Evolutionary conservation across 1,140 invertebrate species (phyloP).

Genomic region (Belonocnema kinseyi): DNA sequence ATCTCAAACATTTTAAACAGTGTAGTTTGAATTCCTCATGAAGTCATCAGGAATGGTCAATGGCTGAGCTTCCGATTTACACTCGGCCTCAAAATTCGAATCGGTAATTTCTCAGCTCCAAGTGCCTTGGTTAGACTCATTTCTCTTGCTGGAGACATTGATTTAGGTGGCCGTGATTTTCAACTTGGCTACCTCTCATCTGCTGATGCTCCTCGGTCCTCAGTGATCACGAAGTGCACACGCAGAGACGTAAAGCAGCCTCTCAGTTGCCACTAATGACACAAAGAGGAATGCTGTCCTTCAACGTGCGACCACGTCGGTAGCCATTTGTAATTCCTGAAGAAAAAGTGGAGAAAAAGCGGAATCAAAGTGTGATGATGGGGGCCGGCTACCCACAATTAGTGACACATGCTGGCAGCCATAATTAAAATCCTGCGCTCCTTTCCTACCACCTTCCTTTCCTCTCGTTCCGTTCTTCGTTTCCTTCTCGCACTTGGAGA

Average conservation of each 20-base stretch:
- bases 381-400: slow-evolving; percentile 61
- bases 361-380: slow-evolving; percentile 71
- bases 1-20: too few relatives aligned
- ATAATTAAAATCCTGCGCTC: slow-evolving; percentile 64
- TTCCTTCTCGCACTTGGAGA: slow-evolving; percentile 34
- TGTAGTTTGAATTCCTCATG: too few relatives aligned
- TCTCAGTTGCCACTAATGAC: slow-evolving; percentile 71
- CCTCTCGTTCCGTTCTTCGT: slow-evolving; percentile 33
- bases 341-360: slow-evolving; percentile 66
- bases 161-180: slow-evolving; percentile 68
- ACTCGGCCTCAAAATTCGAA: slow-evolving; percentile 35
- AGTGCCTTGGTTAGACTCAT: slow-evolving; percentile 51
- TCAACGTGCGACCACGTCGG: slow-evolving; percentile 64
- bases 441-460: background rate
- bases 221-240: slow-evolving; percentile 46
- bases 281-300: slow-evolving; percentile 72
- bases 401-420: slow-evolving; percentile 63
- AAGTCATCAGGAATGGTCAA: too few relatives aligned
- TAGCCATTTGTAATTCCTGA: slow-evolving; percentile 71
- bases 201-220: slow-evolving; percentile 46
- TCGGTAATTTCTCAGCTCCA: slow-evolving; percentile 49
- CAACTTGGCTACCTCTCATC: slow-evolving; percentile 64
- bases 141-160: slow-evolving; percentile 62
- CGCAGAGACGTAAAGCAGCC: slow-evolving; percentile 41
- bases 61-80: slow-evolving; percentile 1